phyloP scores from a whole-genome alignment of 2,888 invertebrate species.

The Cenopis cana region DNA sequence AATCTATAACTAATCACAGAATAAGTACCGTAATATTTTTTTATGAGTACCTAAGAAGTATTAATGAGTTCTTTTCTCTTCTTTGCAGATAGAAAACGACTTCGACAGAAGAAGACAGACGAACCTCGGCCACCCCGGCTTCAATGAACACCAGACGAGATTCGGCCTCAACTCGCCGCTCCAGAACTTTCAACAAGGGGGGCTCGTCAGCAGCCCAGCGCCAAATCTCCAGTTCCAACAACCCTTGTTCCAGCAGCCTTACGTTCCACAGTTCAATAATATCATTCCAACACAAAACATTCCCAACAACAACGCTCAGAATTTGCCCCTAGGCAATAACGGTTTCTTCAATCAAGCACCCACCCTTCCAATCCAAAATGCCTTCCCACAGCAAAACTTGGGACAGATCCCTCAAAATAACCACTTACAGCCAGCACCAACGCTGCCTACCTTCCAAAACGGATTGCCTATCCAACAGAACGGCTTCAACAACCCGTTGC shows the following conservation, averaged over 20 bases:
- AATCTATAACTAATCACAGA: no score
- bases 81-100: slow-evolving; percentile 81
- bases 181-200: slow-evolving; percentile 71
- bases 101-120: slow-evolving; percentile 79
- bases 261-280: slow-evolving; percentile 74
- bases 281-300: slow-evolving; percentile 57
- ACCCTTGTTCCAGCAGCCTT: slow-evolving; percentile 71
- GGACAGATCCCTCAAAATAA: slow-evolving; percentile 63
- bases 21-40: no score
- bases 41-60: no score
- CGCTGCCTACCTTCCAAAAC: slow-evolving; percentile 70
- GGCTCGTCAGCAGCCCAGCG: slow-evolving; percentile 63
- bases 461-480: slow-evolving; percentile 65
- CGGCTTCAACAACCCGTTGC: slow-evolving; percentile 65
- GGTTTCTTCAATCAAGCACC: slow-evolving; percentile 66
- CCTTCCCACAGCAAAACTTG: slow-evolving; percentile 62
- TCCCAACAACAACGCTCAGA: slow-evolving; percentile 58
- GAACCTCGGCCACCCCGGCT: slow-evolving; percentile 70
- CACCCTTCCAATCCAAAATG: slow-evolving; percentile 61
- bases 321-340: slow-evolving; percentile 57
- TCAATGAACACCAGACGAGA: slow-evolving; percentile 79
- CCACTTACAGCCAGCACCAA: slow-evolving; percentile 69
- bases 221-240: slow-evolving; percentile 56
- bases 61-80: slow-evolving; percentile 49
- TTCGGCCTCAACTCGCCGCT: slow-evolving; percentile 76